phyloP scores from a whole-genome alignment of 2,113 vertebrate genomes.

The Tychaedon coryphoeus region DNA sequence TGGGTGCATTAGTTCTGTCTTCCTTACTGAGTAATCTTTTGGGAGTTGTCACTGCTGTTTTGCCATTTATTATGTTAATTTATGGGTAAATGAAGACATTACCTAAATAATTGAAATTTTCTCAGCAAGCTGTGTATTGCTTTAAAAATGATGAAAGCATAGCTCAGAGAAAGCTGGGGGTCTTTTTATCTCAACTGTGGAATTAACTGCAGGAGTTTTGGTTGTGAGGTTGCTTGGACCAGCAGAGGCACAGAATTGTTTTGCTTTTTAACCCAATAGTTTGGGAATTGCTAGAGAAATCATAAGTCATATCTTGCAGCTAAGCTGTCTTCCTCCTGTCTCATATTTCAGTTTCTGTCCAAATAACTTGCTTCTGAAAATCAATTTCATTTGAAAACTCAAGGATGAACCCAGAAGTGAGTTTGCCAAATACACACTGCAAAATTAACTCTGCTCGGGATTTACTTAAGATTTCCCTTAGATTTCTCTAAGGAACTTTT shows the following conservation, averaged over 20 bases:
- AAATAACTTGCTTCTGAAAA: constrained; percentile 13
- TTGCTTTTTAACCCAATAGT: background rate
- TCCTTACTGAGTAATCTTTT: background rate
- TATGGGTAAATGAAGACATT: background rate
- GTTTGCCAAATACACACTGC: background rate
- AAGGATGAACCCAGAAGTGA: background rate
- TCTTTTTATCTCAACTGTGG: background rate
- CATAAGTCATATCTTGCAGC: background rate
- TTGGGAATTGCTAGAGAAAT: background rate
- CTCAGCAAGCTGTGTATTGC: background rate
- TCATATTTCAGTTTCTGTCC: background rate
- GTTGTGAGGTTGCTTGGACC: background rate
- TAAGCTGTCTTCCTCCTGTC: background rate
- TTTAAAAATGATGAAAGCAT: background rate
- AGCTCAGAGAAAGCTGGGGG: background rate
- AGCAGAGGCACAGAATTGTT: background rate
- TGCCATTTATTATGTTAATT: constrained; percentile 27
- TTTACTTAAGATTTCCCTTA: constrained; percentile 24
- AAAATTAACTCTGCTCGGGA: background rate
- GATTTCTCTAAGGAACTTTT: constrained; percentile 11
- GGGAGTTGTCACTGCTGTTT: constrained; percentile 16
- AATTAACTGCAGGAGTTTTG: background rate
- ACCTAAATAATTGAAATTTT: constrained; percentile 1
- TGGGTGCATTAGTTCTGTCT: constrained; percentile 27
- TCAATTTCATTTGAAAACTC: background rate